Base-by-base conservation (phyloP, 2,797 vertebrate species). In the Coendou prehensilis region DNA sequence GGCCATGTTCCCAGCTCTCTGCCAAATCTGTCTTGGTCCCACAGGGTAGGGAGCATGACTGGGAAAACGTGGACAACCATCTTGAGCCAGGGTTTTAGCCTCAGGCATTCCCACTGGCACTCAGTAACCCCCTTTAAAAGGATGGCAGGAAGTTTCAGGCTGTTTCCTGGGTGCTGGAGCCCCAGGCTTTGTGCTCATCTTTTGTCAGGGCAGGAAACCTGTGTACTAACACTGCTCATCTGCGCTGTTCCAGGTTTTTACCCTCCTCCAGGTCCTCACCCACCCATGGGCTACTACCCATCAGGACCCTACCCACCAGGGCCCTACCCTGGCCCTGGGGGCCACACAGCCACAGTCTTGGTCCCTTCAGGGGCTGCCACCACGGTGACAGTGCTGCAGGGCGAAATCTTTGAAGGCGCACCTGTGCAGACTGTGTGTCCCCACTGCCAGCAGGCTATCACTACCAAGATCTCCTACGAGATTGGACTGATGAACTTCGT, bases 401-500 rank as follows among this genome's bases (percentile, higher is more conserved):
- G 99, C 0, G 99, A 99, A 98, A 99, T 99, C 98, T 99, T 99
- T 98, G 99, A 99, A 98, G 99, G 99, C 0, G 98, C 99, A 1
- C 99, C 99, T 0, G 99, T 99, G 98, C 99, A 99, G 98, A 99
- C 99, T 0, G 99, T 99, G 98, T 99, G 99, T 98, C 99, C 99
- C 23, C 99, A 99, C 98, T 99, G 99, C 98, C 99, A 99, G 98
- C 99, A 99, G 98, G 99, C 99, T 85, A 99, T 99, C 98, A 98
- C 99, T 98, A 99, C 99, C 94, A 99, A 99, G 97, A 99, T 99
- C 98, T 99, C 99, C 96, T 99, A 99, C 0, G 99, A 99, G 96
- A 98, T 99, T 0, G 99, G 99, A 93, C 99, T 99, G 98, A 99
- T 99, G 99, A 99, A 99, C 98, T 99, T 99, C 23, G 99, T 99